A percentile compares a stretch with the other conserved stretches of the same genome.
Evolutionary conservation across 2,113 vertebrate species (phyloP).

Genomic region (Chlamydotis undulata): DNA sequence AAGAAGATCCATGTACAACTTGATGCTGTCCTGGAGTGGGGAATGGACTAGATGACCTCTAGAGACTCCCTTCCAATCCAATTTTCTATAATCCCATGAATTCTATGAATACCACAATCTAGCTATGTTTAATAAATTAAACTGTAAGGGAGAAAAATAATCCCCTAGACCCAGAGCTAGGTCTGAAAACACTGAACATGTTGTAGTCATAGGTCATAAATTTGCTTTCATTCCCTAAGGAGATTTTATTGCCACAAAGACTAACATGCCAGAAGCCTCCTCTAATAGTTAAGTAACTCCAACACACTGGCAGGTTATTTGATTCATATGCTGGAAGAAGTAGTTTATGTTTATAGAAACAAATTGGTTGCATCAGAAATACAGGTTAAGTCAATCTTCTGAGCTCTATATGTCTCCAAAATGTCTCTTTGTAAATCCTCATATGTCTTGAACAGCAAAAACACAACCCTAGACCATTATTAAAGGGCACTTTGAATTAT

Average conservation of each 20-base stretch:
- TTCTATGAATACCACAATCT: background rate
- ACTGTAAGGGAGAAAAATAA: background rate
- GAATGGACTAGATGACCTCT: background rate
- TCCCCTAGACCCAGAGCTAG: background rate
- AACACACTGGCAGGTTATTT: conserved; percentile 2
- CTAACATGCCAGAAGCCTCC: background rate
- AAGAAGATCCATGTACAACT: accelerated
- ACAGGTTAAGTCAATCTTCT: background rate
- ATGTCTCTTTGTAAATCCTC: background rate
- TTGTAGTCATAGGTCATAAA: conserved; percentile 24
- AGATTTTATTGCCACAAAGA: conserved; percentile 29
- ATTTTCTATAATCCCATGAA: background rate
- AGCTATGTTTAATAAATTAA: conserved; percentile 8
- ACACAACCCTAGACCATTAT: background rate
- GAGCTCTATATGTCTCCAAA: background rate
- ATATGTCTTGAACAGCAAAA: background rate
- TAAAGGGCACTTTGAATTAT: background rate
- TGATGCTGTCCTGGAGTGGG: background rate
- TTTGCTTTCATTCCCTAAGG: conserved; percentile 8
- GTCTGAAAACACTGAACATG: conserved; percentile 5
- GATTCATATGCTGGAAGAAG: conserved; percentile 8
- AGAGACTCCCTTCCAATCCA: background rate
- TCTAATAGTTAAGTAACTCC: conserved; percentile 6
- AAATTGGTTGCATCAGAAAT: background rate
- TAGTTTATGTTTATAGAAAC: conserved; percentile 6